Conservation (phyloP, 2,797 vertebrate species). For the Notolabrus celidotus region DNA sequence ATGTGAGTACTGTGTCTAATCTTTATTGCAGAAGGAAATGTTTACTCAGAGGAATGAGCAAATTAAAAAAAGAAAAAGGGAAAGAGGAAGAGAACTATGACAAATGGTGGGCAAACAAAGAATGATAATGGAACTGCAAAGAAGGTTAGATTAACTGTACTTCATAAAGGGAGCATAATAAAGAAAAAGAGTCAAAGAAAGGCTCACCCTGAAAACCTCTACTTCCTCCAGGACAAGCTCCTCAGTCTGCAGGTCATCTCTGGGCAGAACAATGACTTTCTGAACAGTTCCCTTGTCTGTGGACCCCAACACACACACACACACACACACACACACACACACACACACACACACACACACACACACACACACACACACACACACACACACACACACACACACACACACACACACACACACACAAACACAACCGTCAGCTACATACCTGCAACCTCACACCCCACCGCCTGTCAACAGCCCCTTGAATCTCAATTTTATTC, state of each 20-base stretch:
- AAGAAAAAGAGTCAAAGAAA: background rate
- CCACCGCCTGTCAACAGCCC: constrained; percentile 42
- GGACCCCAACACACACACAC: constrained; percentile 49
- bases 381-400: constrained; percentile 24
- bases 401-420: too few relatives aligned
- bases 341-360: constrained; percentile 13
- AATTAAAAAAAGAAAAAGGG: background rate
- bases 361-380: constrained; percentile 22
- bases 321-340: too few relatives aligned
- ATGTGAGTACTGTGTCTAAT: constrained; percentile 20
- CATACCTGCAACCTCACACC: constrained; percentile 45
- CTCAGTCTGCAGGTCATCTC: constrained; percentile 95
- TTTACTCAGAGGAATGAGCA: background rate
- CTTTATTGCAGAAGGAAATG: background rate
- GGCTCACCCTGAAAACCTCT: constrained; percentile 94
- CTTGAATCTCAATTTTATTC: constrained; percentile 50
- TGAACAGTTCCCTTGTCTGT: constrained; percentile 96
- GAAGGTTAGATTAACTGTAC: background rate
- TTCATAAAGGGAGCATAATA: too few relatives aligned
- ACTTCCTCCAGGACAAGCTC: constrained; percentile 98
- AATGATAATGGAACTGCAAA: background rate
- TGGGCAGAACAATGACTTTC: constrained; percentile 97
- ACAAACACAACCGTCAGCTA: constrained; percentile 49
- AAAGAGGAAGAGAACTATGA: too few relatives aligned
- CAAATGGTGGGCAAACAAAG: background rate